Evolutionary conservation across 2,888 invertebrate species (phyloP).

Genomic region (Troides oblongomaculatus): DNA sequence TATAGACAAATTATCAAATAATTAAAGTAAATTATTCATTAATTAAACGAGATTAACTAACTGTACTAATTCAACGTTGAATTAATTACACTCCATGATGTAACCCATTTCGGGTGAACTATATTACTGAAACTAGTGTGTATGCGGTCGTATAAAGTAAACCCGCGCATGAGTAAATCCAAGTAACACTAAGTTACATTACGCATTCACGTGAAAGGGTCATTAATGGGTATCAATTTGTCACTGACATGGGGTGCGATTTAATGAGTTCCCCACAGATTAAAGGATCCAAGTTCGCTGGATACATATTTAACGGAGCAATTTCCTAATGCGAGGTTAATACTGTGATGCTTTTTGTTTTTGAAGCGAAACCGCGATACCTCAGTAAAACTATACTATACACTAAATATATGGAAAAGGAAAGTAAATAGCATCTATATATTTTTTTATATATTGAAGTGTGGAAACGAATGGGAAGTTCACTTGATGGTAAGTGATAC

Average conservation of each 20-base stretch:
- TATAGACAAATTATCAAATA: too few species aligned
- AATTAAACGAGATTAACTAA: too few species aligned
- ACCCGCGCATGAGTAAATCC: slow-evolving; percentile 5
- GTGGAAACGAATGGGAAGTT: too few species aligned
- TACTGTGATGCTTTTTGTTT: too few species aligned
- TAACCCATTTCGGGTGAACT: not conserved
- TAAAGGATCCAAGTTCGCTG: slow-evolving; percentile 19
- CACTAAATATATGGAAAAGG: too few species aligned
- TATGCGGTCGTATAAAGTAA: slow-evolving; percentile 1
- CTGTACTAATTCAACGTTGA: not conserved
- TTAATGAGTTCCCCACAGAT: slow-evolving; percentile 27
- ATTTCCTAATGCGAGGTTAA: not conserved
- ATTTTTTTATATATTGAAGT: too few species aligned
- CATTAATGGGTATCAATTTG: slow-evolving; percentile 29
- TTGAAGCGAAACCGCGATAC: too few species aligned
- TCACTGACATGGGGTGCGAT: slow-evolving; percentile 24
- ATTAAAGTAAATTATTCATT: too few species aligned
- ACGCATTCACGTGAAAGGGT: slow-evolving; percentile 27
- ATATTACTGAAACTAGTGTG: slow-evolving; percentile 2
- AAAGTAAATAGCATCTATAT: too few species aligned
- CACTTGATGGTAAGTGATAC: too few species aligned
- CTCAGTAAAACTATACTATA: too few species aligned
- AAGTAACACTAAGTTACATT: slow-evolving; percentile 21
- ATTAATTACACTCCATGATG: not conserved
- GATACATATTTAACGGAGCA: not conserved